These are phyloP conservation scores for Taeniopygia guttata DNA, from an alignment of 2,797 vertebrate species.

Conservation along the genomic window DNA sequence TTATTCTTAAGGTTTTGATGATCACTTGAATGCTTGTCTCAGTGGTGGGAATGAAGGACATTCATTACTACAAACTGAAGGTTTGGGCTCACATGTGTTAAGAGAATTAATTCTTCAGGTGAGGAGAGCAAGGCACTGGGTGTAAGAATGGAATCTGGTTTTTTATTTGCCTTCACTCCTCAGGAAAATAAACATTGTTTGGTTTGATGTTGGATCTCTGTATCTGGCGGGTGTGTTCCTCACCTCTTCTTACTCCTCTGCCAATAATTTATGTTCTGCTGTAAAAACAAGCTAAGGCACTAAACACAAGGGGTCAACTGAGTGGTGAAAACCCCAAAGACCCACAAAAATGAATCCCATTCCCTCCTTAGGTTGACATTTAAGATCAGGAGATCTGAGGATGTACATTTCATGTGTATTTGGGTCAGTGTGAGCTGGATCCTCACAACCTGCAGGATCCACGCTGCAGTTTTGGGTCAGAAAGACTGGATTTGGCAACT, in stretches of 20 bases:
- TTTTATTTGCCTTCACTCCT: slow-evolving; percentile 15
- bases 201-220: neutral
- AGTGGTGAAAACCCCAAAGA: neutral
- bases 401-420: neutral
- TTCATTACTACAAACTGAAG: neutral
- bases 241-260: neutral
- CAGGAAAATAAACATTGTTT: slow-evolving; percentile 4
- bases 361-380: neutral
- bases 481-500: neutral
- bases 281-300: neutral
- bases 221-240: neutral
- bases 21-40: neutral
- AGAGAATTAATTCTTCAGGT: neutral
- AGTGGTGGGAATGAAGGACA: neutral
- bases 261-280: neutral
- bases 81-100: neutral
- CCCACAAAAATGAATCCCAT: neutral
- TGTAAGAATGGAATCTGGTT: neutral
- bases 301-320: neutral
- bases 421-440: neutral
- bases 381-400: neutral
- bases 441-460: neutral
- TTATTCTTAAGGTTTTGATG: neutral
- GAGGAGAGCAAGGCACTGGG: neutral
- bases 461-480: neutral